Evolutionary conservation across 2,888 invertebrate species (phyloP), one percentile per base, ranked within the genome.

Genomic region (Platycheirus albimanus): DNA sequence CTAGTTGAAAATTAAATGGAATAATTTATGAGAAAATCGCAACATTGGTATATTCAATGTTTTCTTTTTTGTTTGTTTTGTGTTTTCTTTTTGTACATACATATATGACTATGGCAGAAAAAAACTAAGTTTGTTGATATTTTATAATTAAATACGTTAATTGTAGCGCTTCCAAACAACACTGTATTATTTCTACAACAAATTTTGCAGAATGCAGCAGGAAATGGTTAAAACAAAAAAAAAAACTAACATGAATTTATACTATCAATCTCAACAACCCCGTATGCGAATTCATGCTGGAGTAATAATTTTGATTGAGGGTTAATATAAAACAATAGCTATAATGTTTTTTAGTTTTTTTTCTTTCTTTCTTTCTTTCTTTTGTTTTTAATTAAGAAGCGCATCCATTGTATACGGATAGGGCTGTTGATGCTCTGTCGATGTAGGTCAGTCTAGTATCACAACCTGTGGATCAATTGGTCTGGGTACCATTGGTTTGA

Each of bases 391-490:
- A 87, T 93, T 93, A 89, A 93, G 92, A 91, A 93, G 92, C 91
- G 93, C 93, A 92, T 93, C 93, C 93, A 93, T 93, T 88, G 93
- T 92, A 91, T 93, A 93, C 91, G 93, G 92, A 92, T 91, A 93
- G 91, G 93, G 92, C 87, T 89, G 88, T 81, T 88, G 87, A 85
- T 86, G 87, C 83, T 86, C 86, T 80, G 89, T 87, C 86, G 90
- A 87, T 88, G 89, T 87, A 87, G 93, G 93, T 95, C 94, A 95
- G 94, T 95, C 95, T 89, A 95, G 92, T 92, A 94, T 93, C 88
- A 95, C 94, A 88, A 95, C 94, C 91, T 94, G 94, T 90, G 93
- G 93, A 90, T 93, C 93, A 87, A 92, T 92, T 86, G 92, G 88
- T 87, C 89, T 89, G 80, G 88, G 84, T 64, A 87, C 86, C 85